Conservation (phyloP, 2,888 invertebrate genomes). For the Cremastinae sp. region DNA sequence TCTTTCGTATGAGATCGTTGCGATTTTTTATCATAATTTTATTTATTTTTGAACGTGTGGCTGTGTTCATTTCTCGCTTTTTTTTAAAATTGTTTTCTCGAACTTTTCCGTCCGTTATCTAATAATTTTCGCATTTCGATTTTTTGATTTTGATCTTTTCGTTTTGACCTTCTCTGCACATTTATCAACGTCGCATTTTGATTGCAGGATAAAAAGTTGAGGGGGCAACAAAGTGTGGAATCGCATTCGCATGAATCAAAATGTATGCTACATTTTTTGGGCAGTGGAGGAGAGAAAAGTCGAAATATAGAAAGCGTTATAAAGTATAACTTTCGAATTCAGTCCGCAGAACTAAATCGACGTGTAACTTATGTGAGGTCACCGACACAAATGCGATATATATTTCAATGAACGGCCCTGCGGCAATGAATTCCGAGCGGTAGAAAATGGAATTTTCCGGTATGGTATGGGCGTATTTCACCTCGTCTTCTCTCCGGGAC, state of each 20-base stretch:
- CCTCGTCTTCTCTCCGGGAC: conserved; percentile 25
- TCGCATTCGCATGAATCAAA: background rate
- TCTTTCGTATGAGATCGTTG: too few species aligned
- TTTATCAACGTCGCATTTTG: too few species aligned
- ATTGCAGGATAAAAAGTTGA: too few species aligned
- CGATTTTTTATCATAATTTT: too few species aligned
- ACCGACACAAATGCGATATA: conserved; percentile 51
- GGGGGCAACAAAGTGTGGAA: too few species aligned
- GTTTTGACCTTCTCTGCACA: too few species aligned
- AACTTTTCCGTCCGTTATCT: too few species aligned
- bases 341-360: conserved; percentile 55
- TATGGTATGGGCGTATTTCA: conserved; percentile 42
- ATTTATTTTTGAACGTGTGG: too few species aligned
- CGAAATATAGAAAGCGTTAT: background rate
- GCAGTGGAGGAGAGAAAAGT: background rate
- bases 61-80: too few species aligned
- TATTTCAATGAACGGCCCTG: conserved; percentile 60
- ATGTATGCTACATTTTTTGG: conserved; percentile 11
- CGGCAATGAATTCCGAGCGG: conserved; percentile 60
- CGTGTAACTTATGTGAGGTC: conserved; percentile 60
- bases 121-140: too few species aligned
- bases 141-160: too few species aligned
- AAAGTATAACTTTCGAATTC: conserved; percentile 56
- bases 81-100: too few species aligned
- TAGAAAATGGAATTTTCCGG: conserved; percentile 62